phyloP scores from a whole-genome alignment of 23 tunicate genomes.

The Halocynthia roretzi region DNA sequence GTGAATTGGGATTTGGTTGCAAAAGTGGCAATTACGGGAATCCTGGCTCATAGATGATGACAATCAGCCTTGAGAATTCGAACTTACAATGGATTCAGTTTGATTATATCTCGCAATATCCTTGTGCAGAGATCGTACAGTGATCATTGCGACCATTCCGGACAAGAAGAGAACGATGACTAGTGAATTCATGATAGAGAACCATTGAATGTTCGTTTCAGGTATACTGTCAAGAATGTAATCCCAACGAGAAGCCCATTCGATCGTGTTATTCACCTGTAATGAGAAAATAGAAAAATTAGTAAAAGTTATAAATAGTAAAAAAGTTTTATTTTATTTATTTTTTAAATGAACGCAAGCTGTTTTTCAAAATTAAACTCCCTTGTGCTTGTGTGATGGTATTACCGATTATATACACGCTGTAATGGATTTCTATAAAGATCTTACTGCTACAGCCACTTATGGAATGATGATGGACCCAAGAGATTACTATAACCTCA shows the following conservation, averaged over 20 bases:
- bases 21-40: too few species aligned
- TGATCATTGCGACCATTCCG: constrained; percentile 99
- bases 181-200: constrained; percentile 97
- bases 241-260: constrained; percentile 99
- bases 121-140: constrained; percentile 72
- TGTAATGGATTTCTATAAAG: not conserved
- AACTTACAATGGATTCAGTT: constrained; percentile 76
- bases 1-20: too few species aligned
- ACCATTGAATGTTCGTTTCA: constrained; percentile 97
- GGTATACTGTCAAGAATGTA: constrained; percentile 87
- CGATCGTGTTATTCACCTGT: constrained; percentile 45
- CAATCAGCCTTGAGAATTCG: too few species aligned
- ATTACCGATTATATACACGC: too few species aligned
- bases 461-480: too few species aligned
- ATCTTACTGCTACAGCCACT: too few species aligned
- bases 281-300: not conserved
- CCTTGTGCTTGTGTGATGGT: too few species aligned
- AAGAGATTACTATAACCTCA: too few species aligned
- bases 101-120: constrained; percentile 97
- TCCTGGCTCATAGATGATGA: too few species aligned
- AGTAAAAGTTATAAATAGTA: not conserved
- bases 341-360: too few species aligned
- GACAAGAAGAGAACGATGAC: constrained; percentile 96
- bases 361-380: too few species aligned
- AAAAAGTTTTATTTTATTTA: not conserved